Percentiles rank a stretch among this genome's conserved stretches.
phyloP scores from a whole-genome alignment of 2,888 invertebrate species.

The Tipula helvola region DNA sequence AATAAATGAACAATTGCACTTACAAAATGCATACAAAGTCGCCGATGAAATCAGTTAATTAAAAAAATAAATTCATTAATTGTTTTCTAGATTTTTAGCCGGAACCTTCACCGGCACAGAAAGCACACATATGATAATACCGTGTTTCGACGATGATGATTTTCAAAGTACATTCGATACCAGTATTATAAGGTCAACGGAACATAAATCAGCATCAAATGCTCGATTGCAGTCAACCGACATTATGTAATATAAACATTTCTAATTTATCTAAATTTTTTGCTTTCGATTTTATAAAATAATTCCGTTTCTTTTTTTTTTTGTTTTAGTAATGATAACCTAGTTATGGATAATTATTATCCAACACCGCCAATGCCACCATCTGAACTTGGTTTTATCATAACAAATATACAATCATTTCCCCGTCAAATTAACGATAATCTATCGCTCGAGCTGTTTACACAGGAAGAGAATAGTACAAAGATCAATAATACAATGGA shows the following conservation, averaged over 20 bases:
- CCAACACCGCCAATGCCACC: constrained; percentile 13
- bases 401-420: constrained; percentile 12
- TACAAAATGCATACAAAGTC: no score
- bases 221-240: constrained; percentile 11
- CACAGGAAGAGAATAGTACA: constrained; percentile 10
- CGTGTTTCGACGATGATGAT: constrained; percentile 12
- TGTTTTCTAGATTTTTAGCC: constrained; percentile 8
- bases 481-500: constrained; percentile 11
- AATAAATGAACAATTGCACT: no score
- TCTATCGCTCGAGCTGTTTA: constrained; percentile 11
- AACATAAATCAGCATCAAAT: constrained; percentile 12
- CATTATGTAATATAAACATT: background rate
- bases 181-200: constrained; percentile 11
- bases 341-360: constrained; percentile 13
- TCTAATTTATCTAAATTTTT: background rate
- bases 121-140: constrained; percentile 7
- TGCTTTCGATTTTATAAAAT: background rate
- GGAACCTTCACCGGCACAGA: constrained; percentile 12
- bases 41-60: no score
- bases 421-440: constrained; percentile 10
- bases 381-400: constrained; percentile 13
- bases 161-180: background rate
- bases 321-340: constrained; percentile 9
- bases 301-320: background rate
- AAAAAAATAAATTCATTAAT: background rate